Percentiles rank a stretch among this genome's conserved stretches.
phyloP scores from a whole-genome alignment of 1,140 invertebrate species.

The Cecropterus lyciades region DNA sequence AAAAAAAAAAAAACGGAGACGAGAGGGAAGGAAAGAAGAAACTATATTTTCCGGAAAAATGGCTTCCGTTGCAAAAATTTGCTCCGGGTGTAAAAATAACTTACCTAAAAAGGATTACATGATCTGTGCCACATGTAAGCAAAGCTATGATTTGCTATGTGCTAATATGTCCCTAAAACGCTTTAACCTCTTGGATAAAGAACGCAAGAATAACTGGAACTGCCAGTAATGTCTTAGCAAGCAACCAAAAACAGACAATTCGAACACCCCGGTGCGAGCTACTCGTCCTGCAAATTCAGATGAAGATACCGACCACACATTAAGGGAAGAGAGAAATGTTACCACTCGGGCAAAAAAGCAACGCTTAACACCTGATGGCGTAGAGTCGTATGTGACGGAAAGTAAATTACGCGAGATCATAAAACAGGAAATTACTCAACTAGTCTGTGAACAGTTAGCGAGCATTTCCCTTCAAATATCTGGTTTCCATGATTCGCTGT shows the following conservation, averaged over 20 bases:
- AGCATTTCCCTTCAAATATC: constrained; percentile 22
- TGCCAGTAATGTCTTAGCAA: constrained; percentile 38
- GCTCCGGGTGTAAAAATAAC: constrained; percentile 18
- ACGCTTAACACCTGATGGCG: constrained; percentile 6
- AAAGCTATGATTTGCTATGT: constrained; percentile 13
- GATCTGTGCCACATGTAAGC: constrained; percentile 10
- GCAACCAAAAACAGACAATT: constrained; percentile 27
- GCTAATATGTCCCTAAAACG: constrained; percentile 7
- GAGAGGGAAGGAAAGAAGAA: too few relatives aligned
- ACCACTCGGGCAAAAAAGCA: constrained; percentile 14
- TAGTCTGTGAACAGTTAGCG: constrained; percentile 11
- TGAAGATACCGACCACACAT: background rate
- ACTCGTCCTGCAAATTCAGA: background rate
- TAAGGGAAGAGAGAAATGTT: constrained; percentile 3
- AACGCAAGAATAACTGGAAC: constrained; percentile 16
- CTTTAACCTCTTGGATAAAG: constrained; percentile 10
- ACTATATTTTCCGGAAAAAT: background rate
- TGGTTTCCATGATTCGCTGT: constrained; percentile 31
- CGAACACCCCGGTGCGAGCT: constrained; percentile 25
- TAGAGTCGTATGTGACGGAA: constrained; percentile 10
- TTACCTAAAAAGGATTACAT: constrained; percentile 15
- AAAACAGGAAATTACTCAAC: constrained; percentile 28
- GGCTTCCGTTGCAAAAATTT: constrained; percentile 2
- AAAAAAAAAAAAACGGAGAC: background rate
- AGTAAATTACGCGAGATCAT: constrained; percentile 17